Percentiles rank a stretch among this genome's conserved stretches.
Conservation (phyloP, 2,888 invertebrate species). For the Saturnia japonica region DNA sequence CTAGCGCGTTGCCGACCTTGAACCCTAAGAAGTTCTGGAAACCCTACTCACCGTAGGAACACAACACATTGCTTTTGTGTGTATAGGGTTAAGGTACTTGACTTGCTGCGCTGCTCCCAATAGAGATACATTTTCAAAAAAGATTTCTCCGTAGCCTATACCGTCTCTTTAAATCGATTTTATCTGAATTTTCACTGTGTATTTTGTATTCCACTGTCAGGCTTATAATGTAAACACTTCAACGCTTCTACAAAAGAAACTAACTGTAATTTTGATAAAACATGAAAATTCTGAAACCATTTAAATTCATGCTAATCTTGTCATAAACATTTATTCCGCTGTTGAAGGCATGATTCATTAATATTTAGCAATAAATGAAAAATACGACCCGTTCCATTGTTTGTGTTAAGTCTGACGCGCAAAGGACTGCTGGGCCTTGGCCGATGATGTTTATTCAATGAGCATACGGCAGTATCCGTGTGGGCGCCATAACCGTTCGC, state of each 20-base stretch:
- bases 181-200: too few relatives aligned
- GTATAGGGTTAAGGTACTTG: too few relatives aligned
- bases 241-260: neutral
- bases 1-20: too few relatives aligned
- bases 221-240: too few relatives aligned
- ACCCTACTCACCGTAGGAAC: too few relatives aligned
- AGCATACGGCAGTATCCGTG: constrained; percentile 27
- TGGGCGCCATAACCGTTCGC: constrained; percentile 30
- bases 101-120: too few relatives aligned
- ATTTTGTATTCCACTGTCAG: too few relatives aligned
- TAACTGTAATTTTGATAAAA: neutral
- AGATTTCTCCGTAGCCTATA: too few relatives aligned
- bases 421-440: constrained; percentile 35
- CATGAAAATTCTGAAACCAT: neutral
- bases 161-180: too few relatives aligned
- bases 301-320: neutral
- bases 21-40: too few relatives aligned
- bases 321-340: neutral
- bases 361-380: constrained; percentile 12
- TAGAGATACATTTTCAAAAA: too few relatives aligned
- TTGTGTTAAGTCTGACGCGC: neutral
- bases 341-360: neutral
- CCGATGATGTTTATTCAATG: constrained; percentile 51
- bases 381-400: constrained; percentile 8
- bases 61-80: too few relatives aligned